phyloP scores from a whole-genome alignment of 2,888 invertebrate species.

The Chrysina gloriosa region DNA sequence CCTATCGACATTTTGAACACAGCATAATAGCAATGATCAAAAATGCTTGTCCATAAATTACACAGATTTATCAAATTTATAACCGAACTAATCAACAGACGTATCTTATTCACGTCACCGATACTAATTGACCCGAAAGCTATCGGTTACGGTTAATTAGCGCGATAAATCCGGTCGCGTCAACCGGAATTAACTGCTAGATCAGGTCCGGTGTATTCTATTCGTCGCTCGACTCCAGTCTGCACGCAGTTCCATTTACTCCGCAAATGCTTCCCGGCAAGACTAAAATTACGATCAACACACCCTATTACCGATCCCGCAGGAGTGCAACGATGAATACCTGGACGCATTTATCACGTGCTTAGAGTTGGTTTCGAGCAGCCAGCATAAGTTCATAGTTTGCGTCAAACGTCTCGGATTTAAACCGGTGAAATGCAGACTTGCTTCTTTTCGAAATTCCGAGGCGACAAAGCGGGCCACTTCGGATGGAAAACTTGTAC shows the following conservation, averaged over 20 bases:
- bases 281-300: slow-evolving; percentile 22
- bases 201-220: neutral
- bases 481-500: too few species aligned
- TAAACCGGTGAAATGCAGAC: too few species aligned
- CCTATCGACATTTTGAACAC: too few species aligned
- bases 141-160: slow-evolving; percentile 34
- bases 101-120: slow-evolving; percentile 28
- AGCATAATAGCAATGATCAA: neutral
- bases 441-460: too few species aligned
- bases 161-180: slow-evolving; percentile 23
- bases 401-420: too few species aligned
- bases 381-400: too few species aligned
- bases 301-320: slow-evolving; percentile 13
- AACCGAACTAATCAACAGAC: slow-evolving; percentile 8
- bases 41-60: neutral
- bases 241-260: neutral
- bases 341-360: neutral
- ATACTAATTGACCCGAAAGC: slow-evolving; percentile 28
- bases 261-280: slow-evolving; percentile 6
- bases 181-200: slow-evolving; percentile 29
- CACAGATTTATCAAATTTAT: slow-evolving; percentile 11
- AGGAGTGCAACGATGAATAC: neutral
- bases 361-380: too few species aligned
- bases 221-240: neutral
- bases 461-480: too few species aligned